phyloP scores from a whole-genome alignment of 1,140 invertebrate species.

The Nomia melanderi region DNA sequence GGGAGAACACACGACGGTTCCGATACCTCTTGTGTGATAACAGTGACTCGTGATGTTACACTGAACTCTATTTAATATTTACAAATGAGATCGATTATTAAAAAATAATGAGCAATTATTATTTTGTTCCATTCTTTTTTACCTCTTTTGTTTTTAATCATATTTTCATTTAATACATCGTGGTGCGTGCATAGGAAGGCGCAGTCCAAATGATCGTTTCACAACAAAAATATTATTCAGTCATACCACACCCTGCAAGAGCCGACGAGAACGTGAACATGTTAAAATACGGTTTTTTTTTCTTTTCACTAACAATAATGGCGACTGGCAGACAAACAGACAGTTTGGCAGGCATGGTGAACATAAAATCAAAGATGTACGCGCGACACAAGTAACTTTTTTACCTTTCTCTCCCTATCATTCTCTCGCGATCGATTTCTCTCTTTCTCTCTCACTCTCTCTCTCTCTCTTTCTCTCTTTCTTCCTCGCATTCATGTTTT shows the following conservation, averaged over 20 bases:
- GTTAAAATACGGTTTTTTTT: slow-evolving; percentile 50
- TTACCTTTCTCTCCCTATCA: slow-evolving; percentile 50
- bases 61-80: slow-evolving; percentile 65
- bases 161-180: slow-evolving; percentile 27
- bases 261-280: slow-evolving; percentile 63
- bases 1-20: neutral
- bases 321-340: slow-evolving; percentile 78
- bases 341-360: slow-evolving; percentile 78
- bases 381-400: slow-evolving; percentile 63
- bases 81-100: slow-evolving; percentile 78
- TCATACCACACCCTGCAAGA: slow-evolving; percentile 65
- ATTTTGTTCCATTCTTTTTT: slow-evolving; percentile 50
- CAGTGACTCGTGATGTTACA: slow-evolving; percentile 37
- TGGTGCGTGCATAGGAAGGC: slow-evolving; percentile 67
- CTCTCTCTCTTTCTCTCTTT: slow-evolving; percentile 37
- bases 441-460: too few species aligned
- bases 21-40: neutral
- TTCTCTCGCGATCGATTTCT: neutral
- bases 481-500: slow-evolving; percentile 5
- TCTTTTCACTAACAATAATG: slow-evolving; percentile 65
- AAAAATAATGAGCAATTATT: slow-evolving; percentile 73
- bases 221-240: slow-evolving; percentile 56
- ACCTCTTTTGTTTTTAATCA: slow-evolving; percentile 33
- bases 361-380: slow-evolving; percentile 76
- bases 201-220: slow-evolving; percentile 52